Percentiles rank a stretch among this genome's conserved stretches.
Evolutionary conservation across 2,113 vertebrate genomes (phyloP).

Genomic region (Siphamia tubifer): DNA sequence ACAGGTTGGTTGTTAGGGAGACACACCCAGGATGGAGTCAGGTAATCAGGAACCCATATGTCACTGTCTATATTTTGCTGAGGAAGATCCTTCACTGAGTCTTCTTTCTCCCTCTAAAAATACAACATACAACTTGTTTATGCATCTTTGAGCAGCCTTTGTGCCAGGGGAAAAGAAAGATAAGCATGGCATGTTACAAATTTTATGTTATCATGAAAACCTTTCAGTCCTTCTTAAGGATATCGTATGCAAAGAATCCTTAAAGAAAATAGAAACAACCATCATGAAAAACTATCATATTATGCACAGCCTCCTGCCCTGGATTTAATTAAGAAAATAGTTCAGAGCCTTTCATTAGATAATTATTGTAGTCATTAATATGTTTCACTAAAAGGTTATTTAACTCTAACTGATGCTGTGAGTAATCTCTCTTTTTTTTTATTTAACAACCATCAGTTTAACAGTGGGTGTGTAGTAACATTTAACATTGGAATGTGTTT

Average conservation of each 20-base stretch:
- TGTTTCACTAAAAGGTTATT: too few species aligned
- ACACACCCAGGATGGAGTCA: slow-evolving; percentile 94
- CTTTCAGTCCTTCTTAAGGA: background rate
- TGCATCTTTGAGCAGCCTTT: background rate
- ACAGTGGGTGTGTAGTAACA: too few species aligned
- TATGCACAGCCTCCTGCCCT: too few species aligned
- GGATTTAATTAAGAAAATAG: too few species aligned
- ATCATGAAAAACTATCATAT: too few species aligned
- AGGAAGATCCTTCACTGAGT: slow-evolving; percentile 82
- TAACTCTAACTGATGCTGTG: too few species aligned
- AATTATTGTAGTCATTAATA: too few species aligned
- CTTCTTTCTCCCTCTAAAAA: slow-evolving; percentile 86
- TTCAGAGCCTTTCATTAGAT: too few species aligned
- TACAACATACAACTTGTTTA: slow-evolving; percentile 3
- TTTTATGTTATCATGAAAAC: background rate
- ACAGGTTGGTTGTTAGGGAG: slow-evolving; percentile 90
- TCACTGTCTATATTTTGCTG: slow-evolving; percentile 88
- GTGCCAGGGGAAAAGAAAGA: background rate
- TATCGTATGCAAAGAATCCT: too few species aligned
- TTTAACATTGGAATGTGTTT: too few species aligned
- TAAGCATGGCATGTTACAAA: background rate
- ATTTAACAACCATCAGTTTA: too few species aligned
- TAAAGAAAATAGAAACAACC: background rate
- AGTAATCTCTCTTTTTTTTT: too few species aligned
- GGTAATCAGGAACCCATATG: slow-evolving; percentile 93